phyloP scores from a whole-genome alignment of 2,888 invertebrate species.

The Pseudoips prasinana region DNA sequence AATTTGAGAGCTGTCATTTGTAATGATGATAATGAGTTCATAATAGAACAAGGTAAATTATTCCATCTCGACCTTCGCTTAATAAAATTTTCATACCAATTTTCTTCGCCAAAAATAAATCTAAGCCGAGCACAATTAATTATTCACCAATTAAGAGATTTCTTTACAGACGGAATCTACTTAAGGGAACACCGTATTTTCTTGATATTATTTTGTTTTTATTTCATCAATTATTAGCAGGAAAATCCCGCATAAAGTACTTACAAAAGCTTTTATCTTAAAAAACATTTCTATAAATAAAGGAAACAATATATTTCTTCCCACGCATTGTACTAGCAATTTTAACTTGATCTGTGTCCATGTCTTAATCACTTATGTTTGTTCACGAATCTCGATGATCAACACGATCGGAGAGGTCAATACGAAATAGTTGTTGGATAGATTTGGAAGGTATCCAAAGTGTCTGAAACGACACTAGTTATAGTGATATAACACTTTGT shows the following conservation, averaged over 20 bases:
- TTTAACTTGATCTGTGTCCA: conserved; percentile 30
- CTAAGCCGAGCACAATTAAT: too few relatives aligned
- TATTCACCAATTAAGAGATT: too few relatives aligned
- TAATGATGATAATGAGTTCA: conserved; percentile 1
- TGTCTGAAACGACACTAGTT: conserved; percentile 56
- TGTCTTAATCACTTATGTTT: conserved; percentile 26
- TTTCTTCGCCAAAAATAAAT: too few relatives aligned
- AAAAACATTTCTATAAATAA: too few relatives aligned
- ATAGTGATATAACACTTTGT: conserved; percentile 58
- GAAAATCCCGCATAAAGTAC: too few relatives aligned
- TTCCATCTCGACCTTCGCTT: too few relatives aligned
- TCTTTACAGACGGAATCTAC: conserved; percentile 15
- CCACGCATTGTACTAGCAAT: conserved; percentile 17
- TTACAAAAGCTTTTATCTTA: too few relatives aligned
- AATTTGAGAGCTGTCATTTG: too few relatives aligned
- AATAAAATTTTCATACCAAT: too few relatives aligned
- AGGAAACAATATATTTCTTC: too few relatives aligned
- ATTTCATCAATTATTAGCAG: too few relatives aligned
- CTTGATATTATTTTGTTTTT: conserved; percentile 22
- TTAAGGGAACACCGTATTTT: conserved; percentile 17
- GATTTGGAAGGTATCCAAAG: conserved; percentile 69
- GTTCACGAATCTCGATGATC: conserved; percentile 19
- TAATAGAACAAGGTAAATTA: conserved; percentile 1
- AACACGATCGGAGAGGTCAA: conserved; percentile 37
- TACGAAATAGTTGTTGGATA: conserved; percentile 32